A percentile compares a stretch with the other conserved stretches of the same genome.
phyloP scores from a whole-genome alignment of 1,140 invertebrate genomes.

The Pristionchus pacificus region DNA sequence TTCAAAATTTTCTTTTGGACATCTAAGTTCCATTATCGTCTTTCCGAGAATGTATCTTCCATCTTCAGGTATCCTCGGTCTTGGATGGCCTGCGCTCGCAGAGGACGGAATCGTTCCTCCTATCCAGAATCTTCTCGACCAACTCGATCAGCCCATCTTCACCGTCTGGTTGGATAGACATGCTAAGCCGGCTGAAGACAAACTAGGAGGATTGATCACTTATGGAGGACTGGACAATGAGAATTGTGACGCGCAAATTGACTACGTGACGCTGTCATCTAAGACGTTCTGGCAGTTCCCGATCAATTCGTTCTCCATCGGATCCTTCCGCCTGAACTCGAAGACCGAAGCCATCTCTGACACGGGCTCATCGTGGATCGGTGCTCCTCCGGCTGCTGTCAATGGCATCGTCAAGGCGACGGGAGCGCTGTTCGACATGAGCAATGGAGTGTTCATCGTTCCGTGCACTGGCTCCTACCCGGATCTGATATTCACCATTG shows the following conservation, averaged over 20 bases:
- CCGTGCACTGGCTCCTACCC: constrained; percentile 9
- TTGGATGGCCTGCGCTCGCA: constrained; percentile 32
- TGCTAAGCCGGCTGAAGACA: constrained; percentile 28
- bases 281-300: constrained; percentile 46
- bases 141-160: constrained; percentile 35
- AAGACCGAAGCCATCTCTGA: constrained; percentile 40
- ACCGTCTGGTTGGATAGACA: constrained; percentile 32
- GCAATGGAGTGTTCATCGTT: constrained; percentile 13
- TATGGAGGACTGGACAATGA: constrained; percentile 42
- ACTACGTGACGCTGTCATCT: constrained; percentile 40
- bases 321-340: constrained; percentile 33
- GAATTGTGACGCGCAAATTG: constrained; percentile 39
- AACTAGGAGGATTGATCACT: constrained; percentile 41
- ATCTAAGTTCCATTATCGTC: not conserved
- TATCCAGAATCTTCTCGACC: constrained; percentile 31
- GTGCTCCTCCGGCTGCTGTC: constrained; percentile 26
- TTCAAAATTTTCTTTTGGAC: not conserved
- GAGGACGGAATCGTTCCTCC: constrained; percentile 30
- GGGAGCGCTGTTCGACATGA: constrained; percentile 36
- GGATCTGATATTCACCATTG: constrained; percentile 41
- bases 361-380: constrained; percentile 42
- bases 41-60: not conserved
- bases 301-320: constrained; percentile 32
- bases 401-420: constrained; percentile 31
- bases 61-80: constrained; percentile 19